Evolutionary conservation across 2,888 invertebrate genomes (phyloP), one percentile per base, ranked within the genome.

Genomic region (Scrobipalpa costella): DNA sequence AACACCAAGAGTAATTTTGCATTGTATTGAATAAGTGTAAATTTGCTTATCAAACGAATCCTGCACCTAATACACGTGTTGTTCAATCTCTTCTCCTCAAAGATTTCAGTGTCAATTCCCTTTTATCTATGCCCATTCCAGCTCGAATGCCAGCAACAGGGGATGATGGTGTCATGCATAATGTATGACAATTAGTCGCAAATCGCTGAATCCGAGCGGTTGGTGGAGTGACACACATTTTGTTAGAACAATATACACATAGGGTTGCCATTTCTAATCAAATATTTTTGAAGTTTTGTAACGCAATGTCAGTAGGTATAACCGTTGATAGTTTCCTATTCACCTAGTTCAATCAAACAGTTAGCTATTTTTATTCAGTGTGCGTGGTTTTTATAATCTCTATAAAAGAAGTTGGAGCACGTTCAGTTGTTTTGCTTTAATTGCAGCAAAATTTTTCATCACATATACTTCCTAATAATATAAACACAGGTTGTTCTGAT

Each of bases 161-260:
- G 19, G 21, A 19, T 40, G 21, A 19, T 40, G 40, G 58, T 40
- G 58, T 58, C 40, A 40, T 58, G 58, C 38, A 58, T 27, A 58
- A 40, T 47, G 59, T 59, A 47, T 59, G 59, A 59, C 59, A 59
- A 44, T 44, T 59, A 59, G 59, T 59, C 44, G 27, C 21, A 59
- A 58, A 59, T 59, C 40, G 59, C 27, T 15, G 44, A 59, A 59
- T 59, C 27, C 13, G 44, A 59, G 38, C 5, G 36, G 11, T 44
- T 21, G 15, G 19, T 13, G 3, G 21, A 27, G 44, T 59, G 59
- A 47, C 44, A 44, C 11, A 47, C 59, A 47, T 59, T 58, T 52
- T 47, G 59, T 59, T 27, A n/a, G 44, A 44, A 15, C n/a, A 47
- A 33, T 59, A 44, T 19, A 27, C 11, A n/a, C 6, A 0, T 15